Evolutionary conservation across 2,113 vertebrate species (phyloP), one percentile per base, ranked within the genome.

Genomic region (Aythya baeri): DNA sequence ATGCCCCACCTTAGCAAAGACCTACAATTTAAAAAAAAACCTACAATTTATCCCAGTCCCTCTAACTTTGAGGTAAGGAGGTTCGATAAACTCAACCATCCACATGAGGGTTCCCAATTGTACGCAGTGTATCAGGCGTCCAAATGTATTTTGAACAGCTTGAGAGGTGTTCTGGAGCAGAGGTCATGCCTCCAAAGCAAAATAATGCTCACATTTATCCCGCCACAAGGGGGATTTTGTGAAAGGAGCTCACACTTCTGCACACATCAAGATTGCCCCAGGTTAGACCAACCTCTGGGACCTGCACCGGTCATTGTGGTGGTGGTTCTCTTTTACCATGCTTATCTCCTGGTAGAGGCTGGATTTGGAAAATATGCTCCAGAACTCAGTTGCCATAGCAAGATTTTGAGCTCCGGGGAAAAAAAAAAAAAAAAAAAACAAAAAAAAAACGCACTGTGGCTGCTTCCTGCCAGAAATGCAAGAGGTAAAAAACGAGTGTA

Each of bases 81-180:
- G 9, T 49, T 68, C 3, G 1, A 49, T 27, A 67, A 62, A 25
- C 49, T 83, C 18, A 63, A 27, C 17, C 7, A 14, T 17, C 65
- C 18, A 23, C 7, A 1, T 4, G 36, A 57, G 20, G 11, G 3
- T 44, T 73, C 50, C 50, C 9, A 2, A 54, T 27, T 0, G 2
- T 26, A 54, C 67, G 72, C 15, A 55, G 4, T 23, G 18, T 31
- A 76, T n/a, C 63, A 57, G 32, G 11, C 58, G 79, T 41, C 36
- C 58, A 84, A 80, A 87, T 67, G n/a, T 31, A 86, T 41, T 41
- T 41, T 41, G 22, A 34, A 46, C 32, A 63, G 90, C 29, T 86
- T 14, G 29, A 55, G 58, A 80, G 22, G 34, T 83, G 38, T 31
- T 82, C 44, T 57, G 44, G 31, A 76, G 34, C 10, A 74, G 43